A percentile compares a stretch with the other conserved stretches of the same genome.
Conservation (phyloP, 2,888 invertebrate genomes). For the Lutraria lutraria region DNA sequence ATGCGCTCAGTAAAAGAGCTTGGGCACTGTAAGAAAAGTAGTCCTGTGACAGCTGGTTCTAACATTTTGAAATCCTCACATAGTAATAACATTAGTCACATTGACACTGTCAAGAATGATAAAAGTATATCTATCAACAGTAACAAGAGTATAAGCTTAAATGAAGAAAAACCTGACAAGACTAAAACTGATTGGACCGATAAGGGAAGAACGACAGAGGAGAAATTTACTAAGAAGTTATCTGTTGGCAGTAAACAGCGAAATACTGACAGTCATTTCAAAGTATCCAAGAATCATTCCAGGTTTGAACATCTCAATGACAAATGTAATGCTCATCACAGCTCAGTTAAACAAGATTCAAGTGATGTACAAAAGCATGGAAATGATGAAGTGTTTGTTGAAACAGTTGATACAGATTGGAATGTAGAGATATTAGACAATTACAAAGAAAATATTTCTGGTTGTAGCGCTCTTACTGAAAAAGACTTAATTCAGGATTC, state of each 20-base stretch:
- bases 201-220: neutral
- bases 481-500: neutral
- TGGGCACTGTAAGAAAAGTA: neutral
- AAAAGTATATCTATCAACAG: neutral
- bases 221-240: neutral
- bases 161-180: neutral
- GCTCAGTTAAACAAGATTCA: neutral
- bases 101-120: neutral
- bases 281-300: neutral
- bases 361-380: neutral
- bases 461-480: neutral
- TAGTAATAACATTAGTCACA: neutral
- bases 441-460: neutral
- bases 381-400: neutral
- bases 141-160: neutral
- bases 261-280: neutral
- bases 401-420: neutral
- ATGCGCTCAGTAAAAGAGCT: conserved; percentile 39
- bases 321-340: neutral
- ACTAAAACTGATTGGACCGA: neutral
- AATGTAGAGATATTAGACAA: neutral
- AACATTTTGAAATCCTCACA: neutral
- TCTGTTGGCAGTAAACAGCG: neutral
- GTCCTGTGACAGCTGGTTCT: neutral
- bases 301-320: neutral